phyloP scores from a whole-genome alignment of 2,888 invertebrate species.

The Portevinia maculata region DNA sequence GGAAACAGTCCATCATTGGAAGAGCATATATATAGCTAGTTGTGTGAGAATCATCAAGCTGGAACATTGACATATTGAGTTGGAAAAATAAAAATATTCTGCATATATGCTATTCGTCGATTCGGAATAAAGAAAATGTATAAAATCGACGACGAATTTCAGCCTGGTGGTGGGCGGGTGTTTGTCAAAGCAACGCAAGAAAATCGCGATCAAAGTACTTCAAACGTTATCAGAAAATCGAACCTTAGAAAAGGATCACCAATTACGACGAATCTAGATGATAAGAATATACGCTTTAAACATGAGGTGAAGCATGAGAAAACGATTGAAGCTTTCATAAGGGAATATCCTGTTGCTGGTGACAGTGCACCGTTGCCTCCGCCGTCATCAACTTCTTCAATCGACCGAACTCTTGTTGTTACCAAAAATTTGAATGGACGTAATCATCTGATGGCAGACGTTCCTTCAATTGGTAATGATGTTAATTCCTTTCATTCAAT shows the following conservation, averaged over 20 bases:
- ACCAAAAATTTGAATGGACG: slow-evolving; percentile 31
- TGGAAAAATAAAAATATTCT: slow-evolving; percentile 1
- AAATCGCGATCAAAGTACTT: slow-evolving; percentile 51
- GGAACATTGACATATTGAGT: neutral
- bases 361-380: slow-evolving; percentile 78
- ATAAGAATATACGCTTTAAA: slow-evolving; percentile 81
- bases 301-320: slow-evolving; percentile 85
- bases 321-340: slow-evolving; percentile 84
- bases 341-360: slow-evolving; percentile 81
- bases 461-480: slow-evolving; percentile 75
- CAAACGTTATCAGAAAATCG: slow-evolving; percentile 37
- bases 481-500: slow-evolving; percentile 87
- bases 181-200: slow-evolving; percentile 78
- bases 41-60: slow-evolving; percentile 7
- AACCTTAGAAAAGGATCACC: slow-evolving; percentile 83
- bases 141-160: slow-evolving; percentile 78
- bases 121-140: slow-evolving; percentile 75
- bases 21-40: slow-evolving; percentile 3
- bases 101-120: slow-evolving; percentile 4
- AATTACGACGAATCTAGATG: slow-evolving; percentile 85
- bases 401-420: slow-evolving; percentile 77
- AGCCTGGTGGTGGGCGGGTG: slow-evolving; percentile 77
- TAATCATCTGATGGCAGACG: slow-evolving; percentile 19
- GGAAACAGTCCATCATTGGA: slow-evolving; percentile 5
- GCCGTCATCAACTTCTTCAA: slow-evolving; percentile 80